Evolutionary conservation across 2,113 vertebrate genomes (phyloP).

Genomic region (Thymallus thymallus): DNA sequence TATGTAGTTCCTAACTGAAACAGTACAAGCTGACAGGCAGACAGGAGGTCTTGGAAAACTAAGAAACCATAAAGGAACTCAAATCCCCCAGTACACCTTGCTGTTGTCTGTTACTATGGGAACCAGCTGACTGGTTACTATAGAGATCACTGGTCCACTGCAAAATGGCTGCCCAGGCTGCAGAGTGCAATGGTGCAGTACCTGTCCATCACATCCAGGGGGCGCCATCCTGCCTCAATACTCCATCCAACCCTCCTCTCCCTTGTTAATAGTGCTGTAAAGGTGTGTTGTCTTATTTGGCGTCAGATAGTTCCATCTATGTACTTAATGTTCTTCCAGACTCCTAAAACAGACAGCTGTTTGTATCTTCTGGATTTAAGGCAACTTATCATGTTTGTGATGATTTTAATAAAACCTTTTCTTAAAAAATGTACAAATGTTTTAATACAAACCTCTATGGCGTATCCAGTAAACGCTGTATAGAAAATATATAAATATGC

Average conservation of each 20-base stretch:
- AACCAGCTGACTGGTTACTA: conserved; percentile 39
- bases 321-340: conserved; percentile 68
- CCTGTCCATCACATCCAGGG: no score
- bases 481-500: conserved; percentile 99
- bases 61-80: conserved; percentile 29
- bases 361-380: conserved; percentile 82
- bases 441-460: conserved; percentile 92
- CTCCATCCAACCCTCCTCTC: conserved; percentile 21
- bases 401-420: conserved; percentile 81
- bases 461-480: conserved; percentile 90
- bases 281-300: conserved; percentile 72
- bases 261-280: conserved; percentile 1
- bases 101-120: not conserved
- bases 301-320: conserved; percentile 70
- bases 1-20: not conserved
- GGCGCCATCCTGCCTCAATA: no score
- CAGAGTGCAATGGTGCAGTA: conserved; percentile 16
- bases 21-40: conserved; percentile 5
- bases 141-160: conserved; percentile 25
- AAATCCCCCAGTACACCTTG: conserved; percentile 26
- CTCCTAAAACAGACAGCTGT: conserved; percentile 61
- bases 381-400: conserved; percentile 88
- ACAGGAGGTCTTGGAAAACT: conserved; percentile 9
- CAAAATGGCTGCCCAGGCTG: conserved; percentile 43
- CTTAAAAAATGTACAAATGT: conserved; percentile 86